phyloP scores from a whole-genome alignment of 2,888 invertebrate genomes.

The Drosophila anomalata region DNA sequence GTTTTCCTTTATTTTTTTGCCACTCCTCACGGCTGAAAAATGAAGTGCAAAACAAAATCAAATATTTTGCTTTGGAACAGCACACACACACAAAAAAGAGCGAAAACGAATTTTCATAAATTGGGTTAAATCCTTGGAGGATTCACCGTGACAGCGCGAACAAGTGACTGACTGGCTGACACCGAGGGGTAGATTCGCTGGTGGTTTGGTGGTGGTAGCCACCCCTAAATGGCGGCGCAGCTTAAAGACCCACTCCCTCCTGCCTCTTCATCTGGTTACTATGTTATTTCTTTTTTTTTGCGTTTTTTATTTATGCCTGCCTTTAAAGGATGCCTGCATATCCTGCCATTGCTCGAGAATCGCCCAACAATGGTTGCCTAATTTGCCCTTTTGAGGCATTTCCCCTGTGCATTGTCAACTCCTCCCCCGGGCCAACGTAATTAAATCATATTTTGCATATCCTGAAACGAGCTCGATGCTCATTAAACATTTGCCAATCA shows the following conservation, averaged over 20 bases:
- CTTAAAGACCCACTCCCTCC: slow-evolving; percentile 17
- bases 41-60: slow-evolving; percentile 76
- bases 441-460: slow-evolving; percentile 79
- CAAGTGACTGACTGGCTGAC: slow-evolving; percentile 67
- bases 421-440: slow-evolving; percentile 58
- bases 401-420: slow-evolving; percentile 65
- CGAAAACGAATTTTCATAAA: slow-evolving; percentile 69
- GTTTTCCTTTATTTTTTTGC: slow-evolving; percentile 13
- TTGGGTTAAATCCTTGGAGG: slow-evolving; percentile 81
- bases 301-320: neutral
- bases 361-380: slow-evolving; percentile 70
- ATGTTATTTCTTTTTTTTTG: slow-evolving; percentile 12
- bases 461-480: slow-evolving; percentile 65
- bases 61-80: slow-evolving; percentile 67
- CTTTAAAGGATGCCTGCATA: slow-evolving; percentile 32
- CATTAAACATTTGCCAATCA: slow-evolving; percentile 70
- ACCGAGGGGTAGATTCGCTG: slow-evolving; percentile 53
- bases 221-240: slow-evolving; percentile 42
- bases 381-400: slow-evolving; percentile 63
- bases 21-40: slow-evolving; percentile 59
- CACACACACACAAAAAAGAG: slow-evolving; percentile 20
- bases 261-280: slow-evolving; percentile 16
- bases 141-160: slow-evolving; percentile 80
- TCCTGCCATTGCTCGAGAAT: slow-evolving; percentile 45
- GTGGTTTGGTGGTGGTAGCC: slow-evolving; percentile 37